Evolutionary conservation across 2,888 invertebrate genomes (phyloP).

Genomic region (Acrobasis suavella): DNA sequence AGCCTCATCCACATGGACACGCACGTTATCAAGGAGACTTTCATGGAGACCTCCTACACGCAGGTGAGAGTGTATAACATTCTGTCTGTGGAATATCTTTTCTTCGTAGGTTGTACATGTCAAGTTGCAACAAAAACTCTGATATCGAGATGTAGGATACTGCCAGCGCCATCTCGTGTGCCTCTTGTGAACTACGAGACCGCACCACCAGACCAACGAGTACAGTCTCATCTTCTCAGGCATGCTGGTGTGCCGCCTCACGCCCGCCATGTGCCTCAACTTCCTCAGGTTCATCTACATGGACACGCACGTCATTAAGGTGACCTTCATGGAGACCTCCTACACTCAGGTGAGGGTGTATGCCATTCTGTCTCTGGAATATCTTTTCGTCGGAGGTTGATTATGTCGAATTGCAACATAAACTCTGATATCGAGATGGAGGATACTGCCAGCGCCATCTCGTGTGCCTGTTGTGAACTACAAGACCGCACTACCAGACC

Average conservation of each 20-base stretch:
- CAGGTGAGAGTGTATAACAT: constrained; percentile 82
- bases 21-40: constrained; percentile 90
- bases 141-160: too few species aligned
- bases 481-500: constrained; percentile 94
- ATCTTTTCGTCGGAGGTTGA: too few species aligned
- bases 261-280: constrained; percentile 99
- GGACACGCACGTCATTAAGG: constrained; percentile 96
- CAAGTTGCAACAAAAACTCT: too few species aligned
- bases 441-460: too few species aligned
- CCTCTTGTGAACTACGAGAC: constrained; percentile 44
- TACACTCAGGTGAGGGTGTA: constrained; percentile 91
- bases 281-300: constrained; percentile 98
- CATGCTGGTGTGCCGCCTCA: constrained; percentile 98
- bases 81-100: too few species aligned
- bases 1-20: constrained; percentile 99
- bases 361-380: constrained; percentile 1
- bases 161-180: too few species aligned
- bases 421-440: too few species aligned
- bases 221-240: constrained; percentile 99
- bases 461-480: too few species aligned
- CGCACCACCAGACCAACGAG: constrained; percentile 99
- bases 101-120: too few species aligned
- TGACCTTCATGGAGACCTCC: constrained; percentile 91
- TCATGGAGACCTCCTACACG: constrained; percentile 96
- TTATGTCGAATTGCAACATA: too few species aligned